A percentile compares a stretch with the other conserved stretches of the same genome.
These are phyloP conservation scores for Sternotherus odoratus DNA, from an alignment of 2,797 vertebrate species.

Conservation along the genomic window DNA sequence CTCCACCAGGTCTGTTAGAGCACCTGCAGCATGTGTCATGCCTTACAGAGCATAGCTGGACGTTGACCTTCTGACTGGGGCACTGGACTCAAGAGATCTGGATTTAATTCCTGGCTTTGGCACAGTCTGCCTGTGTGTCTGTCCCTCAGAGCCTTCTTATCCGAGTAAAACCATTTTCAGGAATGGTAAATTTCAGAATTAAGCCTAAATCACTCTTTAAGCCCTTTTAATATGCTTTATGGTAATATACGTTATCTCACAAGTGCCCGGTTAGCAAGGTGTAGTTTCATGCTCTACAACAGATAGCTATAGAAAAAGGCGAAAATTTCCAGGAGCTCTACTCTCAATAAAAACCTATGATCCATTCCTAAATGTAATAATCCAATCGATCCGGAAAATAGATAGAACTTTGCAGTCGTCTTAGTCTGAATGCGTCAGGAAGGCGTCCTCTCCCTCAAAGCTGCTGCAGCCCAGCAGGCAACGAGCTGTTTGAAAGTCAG, in stretches of 20 bases:
- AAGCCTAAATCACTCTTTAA: neutral
- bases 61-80: neutral
- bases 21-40: neutral
- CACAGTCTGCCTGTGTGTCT: neutral
- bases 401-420: neutral
- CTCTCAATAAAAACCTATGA: neutral
- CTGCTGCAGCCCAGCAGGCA: neutral
- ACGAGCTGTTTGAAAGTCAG: neutral
- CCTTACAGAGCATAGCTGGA: neutral
- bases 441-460: neutral
- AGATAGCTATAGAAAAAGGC: neutral
- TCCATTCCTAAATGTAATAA: neutral
- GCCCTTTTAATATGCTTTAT: neutral
- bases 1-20: neutral
- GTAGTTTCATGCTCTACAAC: neutral
- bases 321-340: neutral
- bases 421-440: neutral
- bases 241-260: neutral
- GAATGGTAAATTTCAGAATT: neutral
- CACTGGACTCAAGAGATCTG: neutral
- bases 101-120: neutral
- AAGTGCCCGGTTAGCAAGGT: neutral
- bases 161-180: neutral
- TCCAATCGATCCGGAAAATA: neutral
- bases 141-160: neutral